Conservation (phyloP, 2,797 vertebrate genomes). For the Sciaenops ocellatus region DNA sequence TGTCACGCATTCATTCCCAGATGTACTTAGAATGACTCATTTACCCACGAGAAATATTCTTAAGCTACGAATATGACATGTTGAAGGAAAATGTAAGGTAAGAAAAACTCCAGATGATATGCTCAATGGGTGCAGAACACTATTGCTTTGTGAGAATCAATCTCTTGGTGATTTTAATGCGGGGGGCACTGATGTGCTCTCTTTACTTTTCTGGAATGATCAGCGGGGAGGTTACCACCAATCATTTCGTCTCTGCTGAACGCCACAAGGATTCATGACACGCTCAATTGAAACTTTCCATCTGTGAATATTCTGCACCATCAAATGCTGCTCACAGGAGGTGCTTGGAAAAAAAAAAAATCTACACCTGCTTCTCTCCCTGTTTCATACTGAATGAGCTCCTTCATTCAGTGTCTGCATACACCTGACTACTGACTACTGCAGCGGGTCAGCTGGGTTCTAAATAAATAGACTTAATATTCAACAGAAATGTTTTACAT, state of each 20-base stretch:
- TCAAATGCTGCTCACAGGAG: conserved; percentile 34
- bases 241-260: conserved; percentile 28
- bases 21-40: conserved; percentile 26
- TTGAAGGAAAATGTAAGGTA: not conserved
- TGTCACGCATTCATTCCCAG: conserved; percentile 8
- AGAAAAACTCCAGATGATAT: conserved; percentile 5
- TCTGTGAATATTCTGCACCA: conserved; percentile 32
- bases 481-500: conserved; percentile 23
- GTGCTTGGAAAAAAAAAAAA: conserved; percentile 1
- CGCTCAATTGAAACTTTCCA: conserved; percentile 42
- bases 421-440: not conserved
- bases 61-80: conserved; percentile 8
- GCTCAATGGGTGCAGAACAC: conserved; percentile 27
- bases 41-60: conserved; percentile 2
- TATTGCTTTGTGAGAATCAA: conserved; percentile 7
- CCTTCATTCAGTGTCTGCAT: not conserved
- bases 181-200: not conserved
- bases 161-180: conserved; percentile 22
- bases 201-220: conserved; percentile 25
- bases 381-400: not conserved
- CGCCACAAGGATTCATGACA: conserved; percentile 33
- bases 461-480: conserved; percentile 26
- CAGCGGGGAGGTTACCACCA: conserved; percentile 22
- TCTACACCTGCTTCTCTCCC: conserved; percentile 15
- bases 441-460: conserved; percentile 11